These are phyloP conservation scores for Galeopsomyia nigrocyanea DNA, from an alignment of 2,888 invertebrate species.

Conservation along the genomic window DNA sequence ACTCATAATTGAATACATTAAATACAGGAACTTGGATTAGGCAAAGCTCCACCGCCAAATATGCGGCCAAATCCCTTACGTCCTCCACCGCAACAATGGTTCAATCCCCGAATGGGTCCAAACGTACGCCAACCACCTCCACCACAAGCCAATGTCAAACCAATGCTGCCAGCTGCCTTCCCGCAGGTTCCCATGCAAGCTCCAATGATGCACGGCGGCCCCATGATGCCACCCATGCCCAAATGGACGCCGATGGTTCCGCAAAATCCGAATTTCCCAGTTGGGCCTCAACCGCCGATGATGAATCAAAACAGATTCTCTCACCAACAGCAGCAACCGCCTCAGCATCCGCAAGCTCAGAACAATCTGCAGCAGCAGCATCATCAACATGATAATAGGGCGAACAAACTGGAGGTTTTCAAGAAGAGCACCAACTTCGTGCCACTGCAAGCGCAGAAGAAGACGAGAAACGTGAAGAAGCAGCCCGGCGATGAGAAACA, in stretches of 20 bases:
- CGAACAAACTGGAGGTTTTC: conserved; percentile 41
- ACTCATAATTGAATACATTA: background rate
- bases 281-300: conserved; percentile 35
- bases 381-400: conserved; percentile 19
- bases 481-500: background rate
- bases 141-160: conserved; percentile 3
- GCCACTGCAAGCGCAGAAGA: conserved; percentile 72
- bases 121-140: conserved; percentile 26
- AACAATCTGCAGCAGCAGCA: conserved; percentile 31
- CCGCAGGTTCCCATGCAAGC: conserved; percentile 35
- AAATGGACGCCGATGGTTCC: conserved; percentile 44
- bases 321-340: conserved; percentile 37
- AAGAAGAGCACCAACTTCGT: conserved; percentile 69
- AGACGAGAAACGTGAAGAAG: conserved; percentile 57
- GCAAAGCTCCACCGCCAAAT: conserved; percentile 50
- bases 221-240: background rate
- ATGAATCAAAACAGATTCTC: conserved; percentile 29
- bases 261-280: conserved; percentile 52
- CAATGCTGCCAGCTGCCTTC: conserved; percentile 37
- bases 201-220: conserved; percentile 29
- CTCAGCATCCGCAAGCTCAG: conserved; percentile 42
- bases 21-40: conserved; percentile 56
- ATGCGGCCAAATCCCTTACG: conserved; percentile 44
- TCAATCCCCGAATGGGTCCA: conserved; percentile 36
- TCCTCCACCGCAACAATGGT: conserved; percentile 57